Conservation (phyloP, 1,140 invertebrate species). For the Solenopsis invicta region DNA sequence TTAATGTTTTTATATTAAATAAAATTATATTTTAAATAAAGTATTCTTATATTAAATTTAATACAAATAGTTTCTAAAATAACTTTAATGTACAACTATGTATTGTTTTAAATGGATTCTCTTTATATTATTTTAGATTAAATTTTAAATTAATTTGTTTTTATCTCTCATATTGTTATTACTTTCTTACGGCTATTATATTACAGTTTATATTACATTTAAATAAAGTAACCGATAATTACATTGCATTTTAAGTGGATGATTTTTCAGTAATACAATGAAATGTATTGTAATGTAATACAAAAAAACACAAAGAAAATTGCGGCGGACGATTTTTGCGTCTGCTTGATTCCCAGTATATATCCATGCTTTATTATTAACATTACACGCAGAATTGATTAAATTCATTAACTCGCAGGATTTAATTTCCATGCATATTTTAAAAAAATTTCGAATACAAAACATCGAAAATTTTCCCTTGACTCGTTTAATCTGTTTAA, state of each 20-base stretch:
- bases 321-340: background rate
- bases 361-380: conserved; percentile 24
- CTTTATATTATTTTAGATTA: background rate
- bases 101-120: background rate
- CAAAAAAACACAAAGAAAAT: background rate
- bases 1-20: background rate
- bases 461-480: background rate
- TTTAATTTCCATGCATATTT: background rate
- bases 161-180: background rate
- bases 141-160: background rate
- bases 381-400: background rate
- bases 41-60: background rate
- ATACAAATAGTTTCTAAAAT: background rate
- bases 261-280: background rate
- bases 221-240: background rate
- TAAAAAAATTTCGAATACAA: background rate
- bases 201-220: conserved; percentile 15
- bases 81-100: background rate
- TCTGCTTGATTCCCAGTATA: background rate
- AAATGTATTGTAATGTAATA: background rate
- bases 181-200: background rate
- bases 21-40: conserved; percentile 17
- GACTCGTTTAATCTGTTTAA: background rate
- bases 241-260: background rate
- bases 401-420: background rate